These are phyloP conservation scores for Denticeps clupeoides DNA, from an alignment of 2,797 vertebrate genomes.

Conservation along the genomic window DNA sequence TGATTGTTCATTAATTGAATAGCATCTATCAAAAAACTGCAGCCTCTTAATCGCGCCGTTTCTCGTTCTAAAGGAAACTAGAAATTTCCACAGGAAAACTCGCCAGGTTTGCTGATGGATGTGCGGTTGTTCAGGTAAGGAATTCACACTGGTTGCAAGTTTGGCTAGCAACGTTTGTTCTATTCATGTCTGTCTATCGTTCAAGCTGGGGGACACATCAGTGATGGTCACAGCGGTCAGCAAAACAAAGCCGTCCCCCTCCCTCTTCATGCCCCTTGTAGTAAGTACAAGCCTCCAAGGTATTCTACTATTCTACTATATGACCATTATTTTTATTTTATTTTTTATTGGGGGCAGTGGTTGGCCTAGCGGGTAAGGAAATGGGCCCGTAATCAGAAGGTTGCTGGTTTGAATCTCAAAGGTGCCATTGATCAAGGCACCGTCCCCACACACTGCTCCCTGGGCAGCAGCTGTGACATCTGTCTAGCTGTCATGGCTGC, in stretches of 20 bases:
- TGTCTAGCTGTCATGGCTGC: too few relatives aligned
- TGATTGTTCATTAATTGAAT: not conserved
- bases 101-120: conserved; percentile 90
- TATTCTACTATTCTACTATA: not conserved
- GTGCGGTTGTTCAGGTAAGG: conserved; percentile 84
- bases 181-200: conserved; percentile 3
- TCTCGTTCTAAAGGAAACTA: conserved; percentile 67
- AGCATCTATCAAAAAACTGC: not conserved
- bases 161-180: not conserved
- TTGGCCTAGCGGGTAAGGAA: too few relatives aligned
- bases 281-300: conserved; percentile 53
- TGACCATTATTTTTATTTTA: too few relatives aligned
- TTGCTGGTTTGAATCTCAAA: too few relatives aligned
- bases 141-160: not conserved
- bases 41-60: conserved; percentile 3
- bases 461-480: too few relatives aligned
- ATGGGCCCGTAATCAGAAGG: too few relatives aligned
- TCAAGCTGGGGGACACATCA: conserved; percentile 83
- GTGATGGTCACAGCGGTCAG: conserved; percentile 98
- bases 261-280: conserved; percentile 93
- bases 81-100: conserved; percentile 83
- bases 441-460: too few relatives aligned
- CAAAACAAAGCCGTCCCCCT: conserved; percentile 78
- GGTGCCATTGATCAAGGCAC: too few relatives aligned
- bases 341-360: too few relatives aligned